Base-by-base conservation (phyloP, 2,113 vertebrate species). In the Raja brachyura region DNA sequence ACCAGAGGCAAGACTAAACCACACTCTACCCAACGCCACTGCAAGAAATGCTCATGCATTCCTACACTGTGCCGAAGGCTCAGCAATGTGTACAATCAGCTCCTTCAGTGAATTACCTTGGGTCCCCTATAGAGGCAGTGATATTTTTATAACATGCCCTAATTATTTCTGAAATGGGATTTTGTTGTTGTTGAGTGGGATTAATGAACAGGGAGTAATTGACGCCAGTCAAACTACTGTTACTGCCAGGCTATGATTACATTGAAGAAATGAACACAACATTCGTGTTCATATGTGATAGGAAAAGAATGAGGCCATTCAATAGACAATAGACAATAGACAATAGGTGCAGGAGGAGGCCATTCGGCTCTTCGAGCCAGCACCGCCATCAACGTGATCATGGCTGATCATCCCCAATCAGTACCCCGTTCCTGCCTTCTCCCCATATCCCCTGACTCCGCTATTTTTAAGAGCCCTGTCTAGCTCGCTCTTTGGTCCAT, bases 151-250 rank as follows among this genome's bases (percentile, higher is more conserved):
- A 88, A 18, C 28, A n/a, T 88, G 83, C 5, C 83, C 83, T 88
- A 88, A n/a, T 88, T 88, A 63, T 63, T 61, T 66, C 59, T 31
- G 13, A 63, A 88, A 88, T 88, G 59, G 81, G 81, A 85, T 81
- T 83, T 48, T 48, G 39, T 83, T 18, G 14, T 39, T 14, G 5
- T 22, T 63, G 83, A 3, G 83, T n/a, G 25, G 28, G n/a, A 86
- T 88, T 63, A 88, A 88, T 88, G 59, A 88, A 31, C 83, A n/a
- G 28, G n/a, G 81, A 63, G 39, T 88, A 88, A 88, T 33, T 85
- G 59, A 88, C 63, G 83, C 28, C 13, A 8, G 28, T 31, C 59
- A 77, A 48, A 16, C 13, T 31, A 5, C 31, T 86, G 5, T 61
- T 61, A 63, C 2, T 22, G 31, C 39, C n/a, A 88, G 59, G 83